Percentiles rank a stretch among this genome's conserved stretches.
Evolutionary conservation across 2,888 invertebrate genomes (phyloP).

Genomic region (Aporophyla nigra): DNA sequence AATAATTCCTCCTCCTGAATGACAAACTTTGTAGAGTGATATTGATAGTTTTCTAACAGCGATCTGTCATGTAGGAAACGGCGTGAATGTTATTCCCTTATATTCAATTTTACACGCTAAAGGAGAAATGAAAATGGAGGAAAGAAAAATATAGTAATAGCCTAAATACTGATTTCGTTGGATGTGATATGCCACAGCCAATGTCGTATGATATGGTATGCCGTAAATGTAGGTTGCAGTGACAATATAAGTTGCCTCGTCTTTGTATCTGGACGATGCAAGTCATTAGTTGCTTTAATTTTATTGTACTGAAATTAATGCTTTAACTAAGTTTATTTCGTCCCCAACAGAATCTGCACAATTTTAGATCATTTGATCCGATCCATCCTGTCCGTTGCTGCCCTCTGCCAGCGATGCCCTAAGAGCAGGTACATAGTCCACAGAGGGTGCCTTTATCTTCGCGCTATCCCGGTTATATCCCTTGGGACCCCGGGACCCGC

Average conservation of each 20-base stretch:
- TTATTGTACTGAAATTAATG: background rate
- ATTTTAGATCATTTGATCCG: background rate
- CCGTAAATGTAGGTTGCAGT: background rate
- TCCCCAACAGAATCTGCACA: too few species aligned
- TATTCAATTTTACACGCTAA: conserved; percentile 1
- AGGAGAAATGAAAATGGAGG: background rate
- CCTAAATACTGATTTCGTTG: background rate
- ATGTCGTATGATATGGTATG: too few species aligned
- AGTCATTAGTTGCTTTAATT: background rate
- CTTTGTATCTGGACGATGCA: background rate
- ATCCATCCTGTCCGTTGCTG: too few species aligned
- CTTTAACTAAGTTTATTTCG: background rate
- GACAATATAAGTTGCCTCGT: background rate
- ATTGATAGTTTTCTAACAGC: conserved; percentile 43
- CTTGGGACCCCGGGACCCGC: too few species aligned
- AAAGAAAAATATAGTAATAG: background rate
- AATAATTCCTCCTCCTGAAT: conserved; percentile 34
- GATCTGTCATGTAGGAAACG: conserved; percentile 39
- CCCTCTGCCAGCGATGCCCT: too few species aligned
- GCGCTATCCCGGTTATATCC: too few species aligned
- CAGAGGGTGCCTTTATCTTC: too few species aligned
- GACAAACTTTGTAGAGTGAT: conserved; percentile 35
- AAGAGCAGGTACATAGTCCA: too few species aligned
- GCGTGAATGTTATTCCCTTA: conserved; percentile 16
- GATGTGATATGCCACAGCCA: too few species aligned